phyloP scores from a whole-genome alignment of 2,797 vertebrate species.

The Chrysocyon brachyurus region DNA sequence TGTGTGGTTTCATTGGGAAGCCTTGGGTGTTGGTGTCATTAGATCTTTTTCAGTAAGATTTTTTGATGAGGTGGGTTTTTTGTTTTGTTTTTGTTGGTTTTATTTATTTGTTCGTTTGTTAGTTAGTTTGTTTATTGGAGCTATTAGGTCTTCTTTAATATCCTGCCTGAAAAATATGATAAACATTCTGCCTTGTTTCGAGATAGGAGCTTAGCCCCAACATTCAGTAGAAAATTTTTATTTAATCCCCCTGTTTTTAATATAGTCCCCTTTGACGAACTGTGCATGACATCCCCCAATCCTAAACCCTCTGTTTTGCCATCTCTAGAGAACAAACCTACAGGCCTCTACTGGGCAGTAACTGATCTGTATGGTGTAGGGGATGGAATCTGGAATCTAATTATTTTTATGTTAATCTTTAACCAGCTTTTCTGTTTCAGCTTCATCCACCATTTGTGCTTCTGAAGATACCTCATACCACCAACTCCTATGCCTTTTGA shows the following conservation, averaged over 20 bases:
- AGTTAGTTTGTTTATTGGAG: too few relatives aligned
- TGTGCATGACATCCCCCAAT: background rate
- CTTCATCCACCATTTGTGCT: background rate
- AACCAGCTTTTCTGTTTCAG: background rate
- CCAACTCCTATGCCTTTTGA: background rate
- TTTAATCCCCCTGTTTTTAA: background rate
- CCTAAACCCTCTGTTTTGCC: background rate
- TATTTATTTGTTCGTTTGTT: too few relatives aligned
- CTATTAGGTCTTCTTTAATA: background rate
- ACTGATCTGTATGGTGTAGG: background rate
- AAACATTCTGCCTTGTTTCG: background rate
- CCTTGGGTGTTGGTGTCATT: background rate
- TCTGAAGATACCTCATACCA: background rate
- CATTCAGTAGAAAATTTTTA: background rate
- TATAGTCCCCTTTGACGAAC: background rate
- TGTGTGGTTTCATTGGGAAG: background rate
- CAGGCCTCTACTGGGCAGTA: background rate
- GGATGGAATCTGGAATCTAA: background rate
- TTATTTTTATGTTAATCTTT: background rate
- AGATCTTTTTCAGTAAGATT: background rate
- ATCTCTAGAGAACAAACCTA: background rate
- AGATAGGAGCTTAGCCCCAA: background rate
- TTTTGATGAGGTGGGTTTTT: background rate
- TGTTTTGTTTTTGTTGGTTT: too few relatives aligned
- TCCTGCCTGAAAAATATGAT: background rate